Conservation (phyloP, 2,797 vertebrate genomes). For the Scleropages formosus region DNA sequence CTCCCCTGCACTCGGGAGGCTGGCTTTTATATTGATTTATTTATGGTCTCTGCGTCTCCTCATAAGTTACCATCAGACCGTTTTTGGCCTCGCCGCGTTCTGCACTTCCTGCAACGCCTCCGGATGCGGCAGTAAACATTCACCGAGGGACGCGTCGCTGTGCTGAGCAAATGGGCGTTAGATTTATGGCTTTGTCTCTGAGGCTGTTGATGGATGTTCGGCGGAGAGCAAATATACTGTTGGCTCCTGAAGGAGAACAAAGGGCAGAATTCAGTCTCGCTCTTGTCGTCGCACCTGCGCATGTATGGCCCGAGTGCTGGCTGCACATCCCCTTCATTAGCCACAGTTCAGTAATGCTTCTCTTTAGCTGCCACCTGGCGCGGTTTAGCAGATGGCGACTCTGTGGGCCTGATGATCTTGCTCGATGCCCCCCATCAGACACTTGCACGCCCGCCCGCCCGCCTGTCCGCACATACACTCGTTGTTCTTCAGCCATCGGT, state of each 20-base stretch:
- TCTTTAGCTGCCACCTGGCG: constrained; percentile 25
- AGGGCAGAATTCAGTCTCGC: background rate
- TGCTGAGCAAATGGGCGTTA: background rate
- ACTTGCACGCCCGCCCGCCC: too few species aligned
- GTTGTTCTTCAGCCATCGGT: background rate
- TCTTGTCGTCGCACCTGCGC: background rate
- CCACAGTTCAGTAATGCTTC: background rate
- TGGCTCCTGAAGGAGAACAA: background rate
- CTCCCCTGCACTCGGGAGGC: background rate
- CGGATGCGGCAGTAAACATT: constrained; percentile 10
- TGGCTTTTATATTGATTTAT: background rate
- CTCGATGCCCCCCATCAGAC: background rate
- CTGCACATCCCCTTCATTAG: background rate
- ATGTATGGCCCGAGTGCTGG: background rate
- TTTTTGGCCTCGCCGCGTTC: background rate
- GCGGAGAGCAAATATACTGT: background rate
- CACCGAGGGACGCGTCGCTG: background rate
- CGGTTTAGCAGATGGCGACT: background rate
- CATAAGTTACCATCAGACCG: background rate
- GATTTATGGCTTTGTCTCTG: constrained; percentile 14
- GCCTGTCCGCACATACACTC: too few species aligned
- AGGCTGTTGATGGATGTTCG: background rate
- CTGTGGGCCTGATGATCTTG: background rate
- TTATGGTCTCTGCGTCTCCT: background rate
- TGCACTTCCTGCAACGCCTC: background rate